These are phyloP conservation scores for Melanotaenia pygmaea DNA, from an alignment of 2,797 vertebrate species.

Conservation along the genomic window DNA sequence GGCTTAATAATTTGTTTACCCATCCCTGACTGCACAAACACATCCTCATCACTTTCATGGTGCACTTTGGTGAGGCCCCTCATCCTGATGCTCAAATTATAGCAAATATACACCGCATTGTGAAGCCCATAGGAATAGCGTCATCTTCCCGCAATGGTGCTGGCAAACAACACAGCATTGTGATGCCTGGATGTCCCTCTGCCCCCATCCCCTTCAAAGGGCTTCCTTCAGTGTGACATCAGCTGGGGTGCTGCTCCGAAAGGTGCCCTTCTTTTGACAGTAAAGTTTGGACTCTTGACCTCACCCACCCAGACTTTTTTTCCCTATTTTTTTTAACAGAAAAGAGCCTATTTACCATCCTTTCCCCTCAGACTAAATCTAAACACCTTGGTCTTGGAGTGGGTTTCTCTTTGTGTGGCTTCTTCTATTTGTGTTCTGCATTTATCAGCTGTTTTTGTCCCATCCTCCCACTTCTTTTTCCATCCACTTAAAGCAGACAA, in stretches of 20 bases:
- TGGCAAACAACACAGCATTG: slow-evolving; percentile 75
- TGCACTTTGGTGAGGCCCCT: slow-evolving; percentile 23
- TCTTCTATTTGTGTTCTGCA: slow-evolving; percentile 50
- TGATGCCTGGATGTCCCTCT: slow-evolving; percentile 74
- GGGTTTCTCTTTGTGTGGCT: slow-evolving; percentile 60
- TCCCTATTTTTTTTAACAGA: background rate
- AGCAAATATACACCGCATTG: slow-evolving; percentile 49
- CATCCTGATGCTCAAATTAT: slow-evolving; percentile 52
- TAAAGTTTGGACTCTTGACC: slow-evolving; percentile 28
- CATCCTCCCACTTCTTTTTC: slow-evolving; percentile 40
- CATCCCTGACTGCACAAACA: slow-evolving; percentile 43
- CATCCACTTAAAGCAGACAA: slow-evolving; percentile 61
- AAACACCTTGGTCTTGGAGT: slow-evolving; percentile 45
- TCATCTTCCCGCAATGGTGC: slow-evolving; percentile 66
- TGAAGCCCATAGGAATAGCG: slow-evolving; percentile 62
- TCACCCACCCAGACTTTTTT: slow-evolving; percentile 3
- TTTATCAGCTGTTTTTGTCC: slow-evolving; percentile 64
- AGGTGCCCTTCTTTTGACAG: slow-evolving; percentile 35
- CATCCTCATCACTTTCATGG: slow-evolving; percentile 47
- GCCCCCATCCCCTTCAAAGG: slow-evolving; percentile 84
- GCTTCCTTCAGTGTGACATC: slow-evolving; percentile 82
- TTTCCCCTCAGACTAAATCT: slow-evolving; percentile 20
- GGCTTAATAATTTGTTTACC: slow-evolving; percentile 52
- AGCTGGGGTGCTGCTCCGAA: slow-evolving; percentile 56
- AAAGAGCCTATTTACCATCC: background rate